Evolutionary conservation across 2,113 vertebrate genomes (phyloP).

Genomic region (Myrmophylax atrothorax): DNA sequence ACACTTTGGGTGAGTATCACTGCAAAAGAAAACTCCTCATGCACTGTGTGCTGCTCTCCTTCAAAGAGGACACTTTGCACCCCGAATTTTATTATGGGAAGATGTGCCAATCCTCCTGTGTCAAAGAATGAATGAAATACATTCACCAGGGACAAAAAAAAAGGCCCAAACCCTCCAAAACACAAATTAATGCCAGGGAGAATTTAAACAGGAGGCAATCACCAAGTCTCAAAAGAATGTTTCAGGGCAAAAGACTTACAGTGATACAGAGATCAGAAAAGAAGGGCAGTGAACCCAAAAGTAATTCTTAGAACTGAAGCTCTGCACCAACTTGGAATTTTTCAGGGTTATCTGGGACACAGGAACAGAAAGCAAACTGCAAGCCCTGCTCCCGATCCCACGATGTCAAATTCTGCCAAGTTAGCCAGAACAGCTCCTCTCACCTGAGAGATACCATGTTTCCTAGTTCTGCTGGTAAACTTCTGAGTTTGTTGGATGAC

Average conservation of each 20-base stretch:
- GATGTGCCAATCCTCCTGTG: neutral
- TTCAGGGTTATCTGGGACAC: neutral
- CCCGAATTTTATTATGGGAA: neutral
- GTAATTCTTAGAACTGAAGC: neutral
- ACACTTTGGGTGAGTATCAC: neutral
- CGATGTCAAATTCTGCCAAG: rapidly evolving
- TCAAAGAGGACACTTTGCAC: neutral
- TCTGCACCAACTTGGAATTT: neutral
- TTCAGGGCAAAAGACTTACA: neutral
- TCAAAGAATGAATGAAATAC: neutral
- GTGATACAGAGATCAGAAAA: neutral
- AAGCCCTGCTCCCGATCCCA: rapidly evolving
- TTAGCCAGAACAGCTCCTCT: neutral
- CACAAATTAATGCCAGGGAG: neutral
- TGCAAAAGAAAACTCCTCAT: neutral
- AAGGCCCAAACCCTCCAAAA: neutral
- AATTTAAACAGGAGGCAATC: neutral
- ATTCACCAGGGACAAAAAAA: neutral
- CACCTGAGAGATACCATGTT: slow-evolving; percentile 99
- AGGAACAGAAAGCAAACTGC: neutral
- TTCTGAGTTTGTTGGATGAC: slow-evolving; percentile 99
- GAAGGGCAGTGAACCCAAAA: neutral
- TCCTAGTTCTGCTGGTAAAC: slow-evolving; percentile 98
- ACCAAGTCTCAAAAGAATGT: neutral
- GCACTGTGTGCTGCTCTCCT: neutral